Percentiles rank a stretch among this genome's conserved stretches.
Conservation (phyloP, 2,888 invertebrate genomes). For the Morpho helenor region DNA sequence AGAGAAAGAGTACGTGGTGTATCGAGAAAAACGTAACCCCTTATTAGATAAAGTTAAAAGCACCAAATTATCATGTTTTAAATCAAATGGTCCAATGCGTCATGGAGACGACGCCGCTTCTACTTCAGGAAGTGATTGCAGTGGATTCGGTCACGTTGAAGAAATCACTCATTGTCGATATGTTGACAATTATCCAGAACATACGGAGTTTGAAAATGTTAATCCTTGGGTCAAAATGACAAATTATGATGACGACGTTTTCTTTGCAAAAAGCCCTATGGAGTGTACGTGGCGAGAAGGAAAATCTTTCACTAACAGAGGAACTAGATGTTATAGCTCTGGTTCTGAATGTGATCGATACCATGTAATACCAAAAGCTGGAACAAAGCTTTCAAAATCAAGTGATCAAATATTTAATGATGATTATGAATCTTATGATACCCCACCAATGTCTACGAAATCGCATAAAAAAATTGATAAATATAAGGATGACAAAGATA, state of each 20-base stretch:
- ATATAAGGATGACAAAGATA: slow-evolving; percentile 67
- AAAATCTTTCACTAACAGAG: slow-evolving; percentile 61
- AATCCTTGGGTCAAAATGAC: slow-evolving; percentile 73
- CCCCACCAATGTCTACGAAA: slow-evolving; percentile 48
- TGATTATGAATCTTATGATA: slow-evolving; percentile 62
- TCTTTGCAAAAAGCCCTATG: slow-evolving; percentile 61
- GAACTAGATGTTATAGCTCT: slow-evolving; percentile 71
- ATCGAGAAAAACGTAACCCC: slow-evolving; percentile 83
- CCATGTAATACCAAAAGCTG: slow-evolving; percentile 66
- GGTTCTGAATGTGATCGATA: slow-evolving; percentile 74
- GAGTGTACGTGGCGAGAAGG: slow-evolving; percentile 63
- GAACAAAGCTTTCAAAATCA: slow-evolving; percentile 68
- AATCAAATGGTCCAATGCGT: slow-evolving; percentile 75
- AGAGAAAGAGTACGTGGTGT: slow-evolving; percentile 79
- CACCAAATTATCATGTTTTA: slow-evolving; percentile 84
- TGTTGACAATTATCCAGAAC: slow-evolving; percentile 54
- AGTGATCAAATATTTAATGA: slow-evolving; percentile 78
- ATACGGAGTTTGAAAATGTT: slow-evolving; percentile 71
- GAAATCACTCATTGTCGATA: slow-evolving; percentile 60
- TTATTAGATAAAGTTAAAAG: slow-evolving; percentile 85
- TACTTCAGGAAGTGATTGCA: slow-evolving; percentile 75
- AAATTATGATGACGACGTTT: slow-evolving; percentile 71
- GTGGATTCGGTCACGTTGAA: slow-evolving; percentile 70
- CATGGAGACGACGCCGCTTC: slow-evolving; percentile 71
- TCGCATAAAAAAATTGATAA: slow-evolving; percentile 73